These are phyloP conservation scores for Oreotrochilus melanogaster DNA, from an alignment of 2,113 vertebrate species.

Conservation along the genomic window DNA sequence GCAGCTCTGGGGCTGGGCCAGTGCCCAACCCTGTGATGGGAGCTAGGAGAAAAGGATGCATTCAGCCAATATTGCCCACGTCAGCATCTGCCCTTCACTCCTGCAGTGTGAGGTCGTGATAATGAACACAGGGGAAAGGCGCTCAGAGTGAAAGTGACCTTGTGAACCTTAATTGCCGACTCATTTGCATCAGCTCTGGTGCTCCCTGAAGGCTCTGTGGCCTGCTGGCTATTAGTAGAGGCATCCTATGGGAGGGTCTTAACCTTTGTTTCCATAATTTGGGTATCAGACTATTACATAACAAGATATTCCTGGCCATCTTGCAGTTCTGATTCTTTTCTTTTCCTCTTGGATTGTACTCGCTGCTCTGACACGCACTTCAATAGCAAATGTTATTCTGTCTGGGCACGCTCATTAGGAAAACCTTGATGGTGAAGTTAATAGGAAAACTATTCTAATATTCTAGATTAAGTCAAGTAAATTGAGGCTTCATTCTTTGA, in stretches of 20 bases:
- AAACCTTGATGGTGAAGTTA: background rate
- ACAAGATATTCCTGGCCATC: background rate
- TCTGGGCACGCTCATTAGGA: background rate
- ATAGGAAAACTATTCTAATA: background rate
- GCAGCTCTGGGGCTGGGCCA: background rate
- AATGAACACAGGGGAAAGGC: background rate
- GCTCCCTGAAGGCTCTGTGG: background rate
- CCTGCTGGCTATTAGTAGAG: background rate
- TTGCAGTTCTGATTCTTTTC: background rate
- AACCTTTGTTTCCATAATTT: background rate
- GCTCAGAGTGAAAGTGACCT: background rate
- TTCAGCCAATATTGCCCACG: fast-evolving
- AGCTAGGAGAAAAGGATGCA: background rate
- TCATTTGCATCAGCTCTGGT: background rate
- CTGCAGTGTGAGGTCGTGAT: fast-evolving
- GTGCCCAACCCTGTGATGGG: fast-evolving
- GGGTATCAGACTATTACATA: background rate
- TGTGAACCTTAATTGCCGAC: background rate
- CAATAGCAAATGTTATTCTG: background rate
- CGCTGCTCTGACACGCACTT: background rate
- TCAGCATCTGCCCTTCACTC: background rate
- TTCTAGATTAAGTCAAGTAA: constrained; percentile 20
- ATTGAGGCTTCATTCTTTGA: constrained; percentile 13
- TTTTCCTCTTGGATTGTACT: background rate
- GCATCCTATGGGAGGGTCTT: background rate